These are phyloP conservation scores for Habroteleia sp. DNA, from an alignment of 2,888 invertebrate genomes.

Conservation along the genomic window DNA sequence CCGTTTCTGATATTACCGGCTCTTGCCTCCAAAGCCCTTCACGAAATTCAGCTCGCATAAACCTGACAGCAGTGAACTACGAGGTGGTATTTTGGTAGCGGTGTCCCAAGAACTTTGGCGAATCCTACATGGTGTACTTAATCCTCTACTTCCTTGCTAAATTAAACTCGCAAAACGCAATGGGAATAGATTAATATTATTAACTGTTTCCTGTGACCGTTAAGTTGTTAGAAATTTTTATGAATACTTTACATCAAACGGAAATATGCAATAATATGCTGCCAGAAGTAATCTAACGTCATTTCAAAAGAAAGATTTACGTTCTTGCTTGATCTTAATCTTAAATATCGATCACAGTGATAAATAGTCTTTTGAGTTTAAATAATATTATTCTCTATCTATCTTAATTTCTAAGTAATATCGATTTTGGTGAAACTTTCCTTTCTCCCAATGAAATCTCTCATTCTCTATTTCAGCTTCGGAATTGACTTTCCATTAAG, in stretches of 20 bases:
- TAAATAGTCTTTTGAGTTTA: conserved; percentile 16
- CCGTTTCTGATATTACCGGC: conserved; percentile 73
- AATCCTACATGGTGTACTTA: conserved; percentile 62
- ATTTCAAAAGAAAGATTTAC: too few relatives aligned
- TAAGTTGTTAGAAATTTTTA: too few relatives aligned
- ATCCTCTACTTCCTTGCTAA: conserved; percentile 60
- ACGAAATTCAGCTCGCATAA: conserved; percentile 69
- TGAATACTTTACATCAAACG: too few relatives aligned
- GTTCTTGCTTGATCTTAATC: background rate
- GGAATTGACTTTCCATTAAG: conserved; percentile 21
- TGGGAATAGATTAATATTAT: conserved; percentile 58
- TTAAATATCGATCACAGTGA: background rate
- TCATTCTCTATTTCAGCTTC: too few relatives aligned
- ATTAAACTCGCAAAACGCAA: conserved; percentile 60
- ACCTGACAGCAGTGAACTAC: conserved; percentile 66
- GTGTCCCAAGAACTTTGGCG: conserved; percentile 64
- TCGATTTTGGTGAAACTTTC: too few relatives aligned
- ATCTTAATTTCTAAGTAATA: conserved; percentile 41
- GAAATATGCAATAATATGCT: too few relatives aligned
- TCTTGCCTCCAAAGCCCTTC: conserved; percentile 64
- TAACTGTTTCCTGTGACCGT: conserved; percentile 27
- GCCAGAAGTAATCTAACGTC: too few relatives aligned
- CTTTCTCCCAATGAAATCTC: too few relatives aligned
- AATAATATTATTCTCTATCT: conserved; percentile 14
- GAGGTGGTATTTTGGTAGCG: conserved; percentile 65